Percentiles rank a stretch among this genome's conserved stretches.
Conservation (phyloP, 2,113 vertebrate species). For the Phycodurus eques region DNA sequence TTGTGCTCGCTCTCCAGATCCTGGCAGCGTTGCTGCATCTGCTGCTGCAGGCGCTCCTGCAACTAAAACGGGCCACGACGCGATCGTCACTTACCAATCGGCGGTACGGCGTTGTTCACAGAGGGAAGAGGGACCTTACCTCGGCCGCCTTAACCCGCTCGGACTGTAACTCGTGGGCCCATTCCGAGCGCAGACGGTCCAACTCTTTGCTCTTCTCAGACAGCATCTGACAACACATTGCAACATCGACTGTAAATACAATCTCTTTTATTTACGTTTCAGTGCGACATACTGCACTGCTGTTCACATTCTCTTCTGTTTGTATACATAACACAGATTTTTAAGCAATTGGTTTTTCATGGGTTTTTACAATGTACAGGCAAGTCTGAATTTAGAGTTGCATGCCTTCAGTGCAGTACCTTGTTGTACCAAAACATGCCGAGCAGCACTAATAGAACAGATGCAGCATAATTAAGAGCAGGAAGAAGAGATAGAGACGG, state of each 20-base stretch:
- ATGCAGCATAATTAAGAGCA: too few relatives aligned
- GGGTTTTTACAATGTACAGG: too few relatives aligned
- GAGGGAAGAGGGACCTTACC: conserved; percentile 19
- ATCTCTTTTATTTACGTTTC: background rate
- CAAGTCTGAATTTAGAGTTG: too few relatives aligned
- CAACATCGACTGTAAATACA: background rate
- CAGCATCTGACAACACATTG: conserved; percentile 68
- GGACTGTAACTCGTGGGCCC: conserved; percentile 79
- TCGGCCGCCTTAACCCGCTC: conserved; percentile 79
- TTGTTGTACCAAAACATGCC: too few relatives aligned
- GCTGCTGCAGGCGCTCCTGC: conserved; percentile 81
- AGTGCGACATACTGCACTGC: too few relatives aligned
- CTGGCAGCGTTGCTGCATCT: conserved; percentile 85
- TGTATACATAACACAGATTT: too few relatives aligned
- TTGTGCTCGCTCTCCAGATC: conserved; percentile 83
- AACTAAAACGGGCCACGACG: conserved; percentile 56
- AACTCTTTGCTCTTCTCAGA: conserved; percentile 84
- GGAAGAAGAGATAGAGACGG: too few relatives aligned
- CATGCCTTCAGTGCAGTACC: too few relatives aligned
- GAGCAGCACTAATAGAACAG: too few relatives aligned
- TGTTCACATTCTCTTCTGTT: too few relatives aligned
- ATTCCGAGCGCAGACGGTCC: conserved; percentile 84
- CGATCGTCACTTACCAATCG: background rate
- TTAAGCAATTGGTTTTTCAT: too few relatives aligned
- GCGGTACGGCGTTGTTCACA: background rate